Percentiles rank a stretch among this genome's conserved stretches.
These are phyloP conservation scores for Melipona bicolor DNA, from an alignment of 2,888 invertebrate genomes.

Conservation along the genomic window DNA sequence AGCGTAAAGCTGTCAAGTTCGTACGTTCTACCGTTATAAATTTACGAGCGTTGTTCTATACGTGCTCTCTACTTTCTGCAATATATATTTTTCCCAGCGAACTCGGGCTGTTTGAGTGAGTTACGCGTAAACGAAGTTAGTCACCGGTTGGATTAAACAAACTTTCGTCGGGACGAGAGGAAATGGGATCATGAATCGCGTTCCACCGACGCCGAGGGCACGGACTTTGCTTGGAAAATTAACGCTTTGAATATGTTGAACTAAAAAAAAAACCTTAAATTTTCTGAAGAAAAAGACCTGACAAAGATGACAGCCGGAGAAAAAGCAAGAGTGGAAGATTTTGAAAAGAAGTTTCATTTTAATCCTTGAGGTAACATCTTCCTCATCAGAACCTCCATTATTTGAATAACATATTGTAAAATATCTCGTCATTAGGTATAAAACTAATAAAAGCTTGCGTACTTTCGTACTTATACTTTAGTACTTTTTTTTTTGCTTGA, in stretches of 20 bases:
- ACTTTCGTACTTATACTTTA: too few relatives aligned
- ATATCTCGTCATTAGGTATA: too few relatives aligned
- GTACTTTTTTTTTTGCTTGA: too few relatives aligned
- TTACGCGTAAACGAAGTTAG: slow-evolving; percentile 45
- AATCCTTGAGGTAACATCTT: too few relatives aligned
- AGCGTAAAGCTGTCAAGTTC: not conserved
- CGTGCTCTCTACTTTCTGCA: slow-evolving; percentile 37
- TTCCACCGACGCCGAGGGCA: not conserved
- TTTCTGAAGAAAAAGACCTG: not conserved
- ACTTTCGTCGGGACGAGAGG: slow-evolving; percentile 18
- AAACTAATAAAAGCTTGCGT: too few relatives aligned
- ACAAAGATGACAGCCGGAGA: not conserved
- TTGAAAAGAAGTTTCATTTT: too few relatives aligned
- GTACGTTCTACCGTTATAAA: not conserved
- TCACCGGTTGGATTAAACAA: slow-evolving; percentile 46
- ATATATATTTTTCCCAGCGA: slow-evolving; percentile 57
- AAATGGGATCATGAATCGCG: slow-evolving; percentile 41
- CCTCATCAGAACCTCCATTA: too few relatives aligned
- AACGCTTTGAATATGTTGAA: not conserved
- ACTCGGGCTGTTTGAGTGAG: slow-evolving; percentile 16
- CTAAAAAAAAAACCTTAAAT: not conserved
- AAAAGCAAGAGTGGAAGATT: not conserved
- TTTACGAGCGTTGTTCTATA: not conserved
- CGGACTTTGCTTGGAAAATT: slow-evolving; percentile 1
- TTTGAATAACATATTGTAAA: too few relatives aligned